Evolutionary conservation across 2,888 invertebrate species (phyloP), one percentile per base, ranked within the genome.

Genomic region (Agriotes lineatus): DNA sequence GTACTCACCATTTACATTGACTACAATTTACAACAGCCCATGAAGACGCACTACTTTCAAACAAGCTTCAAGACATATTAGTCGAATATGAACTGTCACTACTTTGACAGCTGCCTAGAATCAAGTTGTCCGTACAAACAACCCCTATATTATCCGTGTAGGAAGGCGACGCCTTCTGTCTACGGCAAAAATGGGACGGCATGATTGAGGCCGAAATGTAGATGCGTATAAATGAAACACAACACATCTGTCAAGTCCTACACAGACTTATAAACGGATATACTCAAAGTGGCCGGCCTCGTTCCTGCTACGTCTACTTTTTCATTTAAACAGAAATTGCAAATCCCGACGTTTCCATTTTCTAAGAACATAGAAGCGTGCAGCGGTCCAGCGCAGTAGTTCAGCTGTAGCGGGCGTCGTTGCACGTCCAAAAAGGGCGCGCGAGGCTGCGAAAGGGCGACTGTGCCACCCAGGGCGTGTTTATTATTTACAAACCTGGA

Each of bases 401-500:
- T 52, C 35, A 19, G 4, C 14, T 58, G 42, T 19, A 20, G 25
- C 12, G 12, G 35, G 25, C 4, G 20, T 44, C 42, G n/a, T 14
- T n/a, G 18, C 25, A 19, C 22, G 52, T 42, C 42, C 25, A 35
- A 62, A 61, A 66, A 65, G 22, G 57, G 64, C 56, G 58, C 35
- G 42, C 56, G 67, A 63, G 59, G 45, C 59, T 67, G 63, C 39
- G 52, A 67, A 44, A 63, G 72, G 65, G 73, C 76, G 72, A 74
- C 72, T 74, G 72, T 68, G 67, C 71, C 74, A 71, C 76, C 78
- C 57, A 76, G 73, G 48, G 70, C 42, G 76, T 72, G 76, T 77
- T 77, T 78, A 77, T 78, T 79, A 79, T 80, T 79, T 79, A 76
- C 75, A 73, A 76, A 72, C 63, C 73, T 79, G 79, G 74, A 77